Evolutionary conservation across 2,888 invertebrate species (phyloP), one percentile per base, ranked within the genome.

Genomic region (Lasioglossum figueresi): DNA sequence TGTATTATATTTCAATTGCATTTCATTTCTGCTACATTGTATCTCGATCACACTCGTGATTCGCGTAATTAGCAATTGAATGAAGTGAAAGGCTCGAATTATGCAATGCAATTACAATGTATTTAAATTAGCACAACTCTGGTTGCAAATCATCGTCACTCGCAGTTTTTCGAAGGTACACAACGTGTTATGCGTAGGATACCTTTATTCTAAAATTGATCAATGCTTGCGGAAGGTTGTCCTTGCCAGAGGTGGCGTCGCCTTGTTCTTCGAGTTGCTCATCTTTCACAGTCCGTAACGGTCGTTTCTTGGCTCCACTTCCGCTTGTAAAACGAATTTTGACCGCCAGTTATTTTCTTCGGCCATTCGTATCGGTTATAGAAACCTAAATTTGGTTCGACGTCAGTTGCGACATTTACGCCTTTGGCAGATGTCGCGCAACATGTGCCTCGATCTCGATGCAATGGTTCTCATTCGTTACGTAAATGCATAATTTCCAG

Each of bases 311-410:
- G 76, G 83, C 63, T 68, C n/a, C 31, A 27, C 71, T 71, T 52
- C 40, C 70, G 16, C 43, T 56, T 75, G 75, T 66, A 43, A 23
- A 76, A 78, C 59, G 40, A 77, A 73, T 76, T 48, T 70, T 27
- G 52, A 10, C 78, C 80, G 59, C 76, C 68, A 31, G 76, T 71
- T 73, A 76, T 82, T 83, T 74, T 74, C 68, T 27, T 45, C 59
- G 77, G 43, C 23, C 45, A 59, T 77, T 73, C 48, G 59, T 2
- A 79, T 77, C 77, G 52, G 34, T 79, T 81, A 82, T 81, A 84
- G 80, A 77, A 77, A 85, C 70, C 27, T 66, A 34, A 77, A 76
- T 75, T 75, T 77, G 77, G 73, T 81, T 71, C 31, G 23, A 10
- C 43, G 66, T 73, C 75, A 76, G 52, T 66, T 70, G n/a, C 43